Conservation (phyloP, 1,140 invertebrate genomes). For the Archegozetes longisetosus region DNA sequence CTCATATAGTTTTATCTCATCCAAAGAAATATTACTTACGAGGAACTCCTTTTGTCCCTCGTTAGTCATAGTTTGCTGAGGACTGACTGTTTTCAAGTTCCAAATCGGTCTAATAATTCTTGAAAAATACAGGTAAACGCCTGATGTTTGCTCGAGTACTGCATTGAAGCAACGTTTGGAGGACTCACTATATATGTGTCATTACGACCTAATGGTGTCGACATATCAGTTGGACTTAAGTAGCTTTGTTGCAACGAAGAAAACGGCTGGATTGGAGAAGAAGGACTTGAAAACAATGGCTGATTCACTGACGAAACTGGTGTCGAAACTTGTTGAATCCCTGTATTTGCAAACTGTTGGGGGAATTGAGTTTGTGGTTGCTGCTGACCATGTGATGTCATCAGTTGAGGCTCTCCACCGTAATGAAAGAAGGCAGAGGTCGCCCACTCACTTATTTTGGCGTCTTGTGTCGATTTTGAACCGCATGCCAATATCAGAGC, state of each 20-base stretch:
- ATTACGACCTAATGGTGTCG: neutral
- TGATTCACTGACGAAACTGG: neutral
- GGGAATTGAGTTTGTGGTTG: neutral
- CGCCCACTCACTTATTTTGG: slow-evolving; percentile 56
- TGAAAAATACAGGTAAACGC: slow-evolving; percentile 79
- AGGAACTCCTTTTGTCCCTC: slow-evolving; percentile 17
- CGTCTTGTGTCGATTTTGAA: slow-evolving; percentile 43
- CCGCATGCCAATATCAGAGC: slow-evolving; percentile 64
- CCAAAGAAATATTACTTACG: slow-evolving; percentile 34
- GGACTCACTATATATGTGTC: slow-evolving; percentile 20
- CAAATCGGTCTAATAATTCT: slow-evolving; percentile 42
- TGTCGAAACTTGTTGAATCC: neutral
- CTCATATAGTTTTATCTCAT: slow-evolving; percentile 41
- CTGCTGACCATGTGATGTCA: neutral
- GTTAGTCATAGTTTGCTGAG: slow-evolving; percentile 17
- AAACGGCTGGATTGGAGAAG: neutral
- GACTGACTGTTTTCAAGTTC: slow-evolving; percentile 26
- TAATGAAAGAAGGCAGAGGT: slow-evolving; percentile 80
- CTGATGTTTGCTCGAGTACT: slow-evolving; percentile 55
- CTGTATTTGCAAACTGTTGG: neutral
- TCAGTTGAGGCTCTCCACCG: slow-evolving; percentile 49
- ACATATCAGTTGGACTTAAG: slow-evolving; percentile 2
- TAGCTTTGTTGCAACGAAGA: slow-evolving; percentile 5
- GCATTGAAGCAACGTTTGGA: slow-evolving; percentile 21
- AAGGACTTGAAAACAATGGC: neutral